Conservation (phyloP, 2,888 invertebrate genomes). For the Malacosoma neustria region DNA sequence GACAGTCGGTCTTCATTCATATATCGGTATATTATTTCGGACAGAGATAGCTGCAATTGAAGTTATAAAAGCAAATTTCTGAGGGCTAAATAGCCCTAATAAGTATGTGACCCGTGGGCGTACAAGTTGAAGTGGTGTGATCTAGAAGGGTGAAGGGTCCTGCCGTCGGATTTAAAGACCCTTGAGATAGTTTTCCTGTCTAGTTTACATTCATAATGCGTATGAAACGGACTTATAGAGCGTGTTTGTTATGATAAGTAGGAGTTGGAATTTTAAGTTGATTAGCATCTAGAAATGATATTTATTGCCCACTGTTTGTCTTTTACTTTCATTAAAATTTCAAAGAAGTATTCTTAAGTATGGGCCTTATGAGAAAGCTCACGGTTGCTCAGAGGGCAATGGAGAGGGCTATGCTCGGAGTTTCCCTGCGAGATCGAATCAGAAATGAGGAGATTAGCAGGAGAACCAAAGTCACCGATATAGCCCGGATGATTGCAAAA, state of each 20-base stretch:
- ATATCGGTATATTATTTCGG: conserved; percentile 12
- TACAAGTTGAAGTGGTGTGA: conserved; percentile 21
- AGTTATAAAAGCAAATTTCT: conserved; percentile 29
- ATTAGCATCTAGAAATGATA: too few relatives aligned
- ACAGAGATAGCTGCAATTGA: conserved; percentile 34
- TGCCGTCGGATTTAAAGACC: conserved; percentile 13
- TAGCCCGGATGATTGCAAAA: too few relatives aligned
- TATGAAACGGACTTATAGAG: conserved; percentile 2
- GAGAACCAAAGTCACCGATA: too few relatives aligned
- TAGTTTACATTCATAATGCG: conserved; percentile 18
- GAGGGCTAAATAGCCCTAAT: conserved; percentile 11
- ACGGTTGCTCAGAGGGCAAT: too few relatives aligned
- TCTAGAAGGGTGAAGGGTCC: conserved; percentile 38
- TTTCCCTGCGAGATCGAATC: too few relatives aligned
- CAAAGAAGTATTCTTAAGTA: too few relatives aligned
- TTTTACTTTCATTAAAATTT: too few relatives aligned
- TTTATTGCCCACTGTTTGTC: too few relatives aligned
- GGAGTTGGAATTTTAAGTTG: background rate
- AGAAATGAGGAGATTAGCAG: too few relatives aligned
- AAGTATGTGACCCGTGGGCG: conserved; percentile 8
- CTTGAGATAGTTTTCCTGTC: conserved; percentile 26
- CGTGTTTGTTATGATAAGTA: background rate
- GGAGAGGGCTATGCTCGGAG: too few relatives aligned
- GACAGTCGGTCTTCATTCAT: too few relatives aligned
- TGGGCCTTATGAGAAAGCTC: too few relatives aligned